These are phyloP conservation scores for Melanerpes formicivorus DNA, from an alignment of 2,113 vertebrate genomes.

Conservation along the genomic window DNA sequence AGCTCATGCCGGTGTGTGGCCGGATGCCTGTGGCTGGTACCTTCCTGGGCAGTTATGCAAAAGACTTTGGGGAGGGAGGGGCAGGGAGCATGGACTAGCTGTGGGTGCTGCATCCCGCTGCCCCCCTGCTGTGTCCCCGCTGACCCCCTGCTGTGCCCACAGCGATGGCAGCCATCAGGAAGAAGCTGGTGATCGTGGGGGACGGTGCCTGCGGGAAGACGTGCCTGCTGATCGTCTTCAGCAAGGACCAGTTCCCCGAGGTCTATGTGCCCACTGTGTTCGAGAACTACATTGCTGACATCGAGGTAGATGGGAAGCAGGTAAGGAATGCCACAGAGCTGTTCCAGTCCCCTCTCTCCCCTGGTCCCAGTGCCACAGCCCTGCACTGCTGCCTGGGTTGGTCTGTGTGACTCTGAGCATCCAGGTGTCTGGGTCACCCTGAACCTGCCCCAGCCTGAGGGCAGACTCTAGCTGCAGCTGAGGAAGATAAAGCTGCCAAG, in stretches of 20 bases:
- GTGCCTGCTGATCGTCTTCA: slow-evolving; percentile 97
- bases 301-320: slow-evolving; percentile 97
- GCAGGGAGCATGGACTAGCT: fast-evolving
- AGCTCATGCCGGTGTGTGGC: background rate
- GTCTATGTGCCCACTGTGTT: slow-evolving; percentile 98
- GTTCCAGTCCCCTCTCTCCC: fast-evolving
- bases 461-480: fast-evolving
- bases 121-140: background rate
- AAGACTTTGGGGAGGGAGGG: background rate
- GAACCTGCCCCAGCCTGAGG: background rate
- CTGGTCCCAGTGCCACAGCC: background rate
- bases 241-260: slow-evolving; percentile 97
- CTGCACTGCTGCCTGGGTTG: fast-evolving
- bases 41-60: fast-evolving
- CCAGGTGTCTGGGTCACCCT: background rate
- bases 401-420: fast-evolving
- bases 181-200: slow-evolving; percentile 98
- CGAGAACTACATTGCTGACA: slow-evolving; percentile 98
- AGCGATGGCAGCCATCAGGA: slow-evolving; percentile 96
- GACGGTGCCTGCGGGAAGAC: slow-evolving; percentile 97
- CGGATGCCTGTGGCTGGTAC: fast-evolving
- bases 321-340: slow-evolving; percentile 1
- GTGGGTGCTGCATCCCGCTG: background rate
- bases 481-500: background rate
- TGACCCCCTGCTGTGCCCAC: background rate